Conservation (phyloP, 2,797 vertebrate genomes). For the Rhabdophis nuchalis region DNA sequence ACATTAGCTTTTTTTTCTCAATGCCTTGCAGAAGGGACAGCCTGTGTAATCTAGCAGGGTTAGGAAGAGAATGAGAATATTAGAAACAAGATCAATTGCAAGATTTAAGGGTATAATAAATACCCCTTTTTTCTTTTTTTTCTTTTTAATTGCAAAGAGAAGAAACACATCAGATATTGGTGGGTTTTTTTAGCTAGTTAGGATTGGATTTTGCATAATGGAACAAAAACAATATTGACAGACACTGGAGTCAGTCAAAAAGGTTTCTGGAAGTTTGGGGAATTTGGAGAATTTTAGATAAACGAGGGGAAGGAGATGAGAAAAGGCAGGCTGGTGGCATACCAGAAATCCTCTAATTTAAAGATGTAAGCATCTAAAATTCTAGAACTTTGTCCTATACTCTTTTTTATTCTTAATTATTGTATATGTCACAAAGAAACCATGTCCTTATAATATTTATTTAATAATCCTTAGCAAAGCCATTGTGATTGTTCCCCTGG, state of each 20-base stretch:
- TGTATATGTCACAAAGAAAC: background rate
- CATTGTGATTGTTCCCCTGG: background rate
- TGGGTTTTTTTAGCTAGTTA: background rate
- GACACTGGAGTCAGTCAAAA: background rate
- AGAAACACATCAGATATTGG: background rate
- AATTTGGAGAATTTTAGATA: background rate
- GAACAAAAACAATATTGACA: background rate
- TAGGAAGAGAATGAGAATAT: background rate
- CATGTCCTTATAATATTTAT: background rate
- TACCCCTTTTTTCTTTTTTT: background rate
- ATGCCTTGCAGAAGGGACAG: background rate
- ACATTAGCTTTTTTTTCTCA: background rate
- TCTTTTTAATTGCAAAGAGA: background rate
- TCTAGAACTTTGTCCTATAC: background rate
- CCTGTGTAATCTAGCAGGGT: too few species aligned
- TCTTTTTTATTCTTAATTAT: background rate
- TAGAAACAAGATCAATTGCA: background rate
- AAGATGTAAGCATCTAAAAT: background rate
- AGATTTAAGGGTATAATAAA: background rate
- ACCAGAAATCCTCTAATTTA: background rate
- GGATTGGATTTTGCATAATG: background rate
- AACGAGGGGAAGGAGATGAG: background rate
- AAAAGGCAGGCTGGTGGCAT: background rate
- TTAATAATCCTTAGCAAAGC: background rate
- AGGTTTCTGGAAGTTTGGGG: background rate